These are phyloP conservation scores for Ochropacha duplaris DNA, from an alignment of 2,888 invertebrate species.

Conservation along the genomic window DNA sequence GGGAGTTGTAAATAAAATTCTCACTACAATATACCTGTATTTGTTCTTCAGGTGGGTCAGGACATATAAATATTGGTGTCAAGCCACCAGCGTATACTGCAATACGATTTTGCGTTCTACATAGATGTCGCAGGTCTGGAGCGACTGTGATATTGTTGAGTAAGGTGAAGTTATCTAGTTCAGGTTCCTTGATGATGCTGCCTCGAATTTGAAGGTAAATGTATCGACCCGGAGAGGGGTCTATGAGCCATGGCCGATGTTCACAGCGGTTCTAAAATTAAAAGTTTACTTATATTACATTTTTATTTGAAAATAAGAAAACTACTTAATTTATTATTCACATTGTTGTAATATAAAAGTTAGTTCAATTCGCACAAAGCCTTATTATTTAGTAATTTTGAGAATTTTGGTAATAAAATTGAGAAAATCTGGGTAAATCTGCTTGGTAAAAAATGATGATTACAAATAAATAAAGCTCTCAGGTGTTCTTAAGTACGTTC, in stretches of 20 bases:
- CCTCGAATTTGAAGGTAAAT: conserved; percentile 91
- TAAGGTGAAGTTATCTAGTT: conserved; percentile 76
- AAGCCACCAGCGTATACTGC: conserved; percentile 89
- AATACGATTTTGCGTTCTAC: conserved; percentile 90
- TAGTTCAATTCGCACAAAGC: too few relatives aligned
- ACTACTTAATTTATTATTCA: too few relatives aligned
- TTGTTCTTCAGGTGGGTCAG: conserved; percentile 69
- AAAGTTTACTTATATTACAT: neutral
- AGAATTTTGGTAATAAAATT: too few relatives aligned
- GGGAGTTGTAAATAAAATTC: neutral
- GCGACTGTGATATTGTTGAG: conserved; percentile 83
- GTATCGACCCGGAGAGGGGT: conserved; percentile 89
- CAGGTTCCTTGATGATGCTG: conserved; percentile 77
- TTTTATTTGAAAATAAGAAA: too few relatives aligned
- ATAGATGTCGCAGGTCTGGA: conserved; percentile 82
- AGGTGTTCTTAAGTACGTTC: too few relatives aligned
- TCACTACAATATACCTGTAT: conserved; percentile 32
- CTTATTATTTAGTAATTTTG: too few relatives aligned
- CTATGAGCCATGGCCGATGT: conserved; percentile 90
- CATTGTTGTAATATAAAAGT: too few relatives aligned
- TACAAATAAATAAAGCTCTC: too few relatives aligned
- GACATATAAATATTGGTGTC: conserved; percentile 84
- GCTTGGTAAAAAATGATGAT: too few relatives aligned
- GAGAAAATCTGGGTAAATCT: too few relatives aligned
- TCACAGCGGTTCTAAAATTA: conserved; percentile 89